A percentile compares a stretch with the other conserved stretches of the same genome.
Evolutionary conservation across 2,113 vertebrate genomes (phyloP).

Genomic region (Ursus arctos): DNA sequence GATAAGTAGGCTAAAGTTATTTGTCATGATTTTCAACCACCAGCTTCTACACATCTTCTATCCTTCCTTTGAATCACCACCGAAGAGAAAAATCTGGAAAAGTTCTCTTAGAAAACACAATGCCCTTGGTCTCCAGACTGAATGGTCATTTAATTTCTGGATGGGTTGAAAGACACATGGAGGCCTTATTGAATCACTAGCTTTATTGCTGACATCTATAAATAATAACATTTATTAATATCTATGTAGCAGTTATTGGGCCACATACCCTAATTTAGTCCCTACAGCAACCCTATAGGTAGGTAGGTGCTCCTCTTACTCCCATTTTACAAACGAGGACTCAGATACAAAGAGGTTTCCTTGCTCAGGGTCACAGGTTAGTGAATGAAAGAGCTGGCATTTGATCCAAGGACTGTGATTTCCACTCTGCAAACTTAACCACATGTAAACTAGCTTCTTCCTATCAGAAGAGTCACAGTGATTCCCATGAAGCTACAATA

Average conservation of each 20-base stretch:
- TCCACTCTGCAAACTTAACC: neutral
- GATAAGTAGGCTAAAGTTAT: neutral
- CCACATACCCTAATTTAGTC: neutral
- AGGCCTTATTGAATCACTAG: neutral
- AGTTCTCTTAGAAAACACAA: neutral
- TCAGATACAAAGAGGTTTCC: neutral
- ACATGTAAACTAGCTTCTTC: neutral
- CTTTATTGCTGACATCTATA: neutral
- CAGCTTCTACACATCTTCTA: neutral
- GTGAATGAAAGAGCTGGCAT: neutral
- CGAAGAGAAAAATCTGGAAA: constrained; percentile 26
- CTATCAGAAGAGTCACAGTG: neutral
- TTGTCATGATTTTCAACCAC: neutral
- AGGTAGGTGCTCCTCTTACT: neutral
- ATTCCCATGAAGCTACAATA: neutral
- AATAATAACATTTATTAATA: neutral
- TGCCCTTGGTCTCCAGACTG: neutral
- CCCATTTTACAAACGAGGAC: neutral
- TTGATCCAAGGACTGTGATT: neutral
- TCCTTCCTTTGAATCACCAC: constrained; percentile 16
- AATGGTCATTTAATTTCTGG: neutral
- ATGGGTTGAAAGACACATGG: neutral
- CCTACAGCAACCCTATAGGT: neutral
- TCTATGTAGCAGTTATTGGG: neutral
- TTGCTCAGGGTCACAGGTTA: neutral